Conservation (phyloP, 2,888 invertebrate species). For the Protophormia terraenovae region DNA sequence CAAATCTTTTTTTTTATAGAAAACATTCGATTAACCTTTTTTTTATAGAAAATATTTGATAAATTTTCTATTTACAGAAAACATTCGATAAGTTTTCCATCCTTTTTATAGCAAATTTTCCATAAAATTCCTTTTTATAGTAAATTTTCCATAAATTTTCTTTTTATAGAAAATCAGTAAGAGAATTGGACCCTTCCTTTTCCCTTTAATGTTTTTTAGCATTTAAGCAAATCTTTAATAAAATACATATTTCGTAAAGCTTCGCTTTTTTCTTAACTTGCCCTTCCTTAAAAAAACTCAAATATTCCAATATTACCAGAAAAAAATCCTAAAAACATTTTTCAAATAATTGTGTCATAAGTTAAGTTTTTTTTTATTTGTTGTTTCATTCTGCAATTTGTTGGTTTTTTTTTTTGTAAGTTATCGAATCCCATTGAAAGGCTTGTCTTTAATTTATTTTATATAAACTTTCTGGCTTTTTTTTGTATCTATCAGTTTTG, state of each 20-base stretch:
- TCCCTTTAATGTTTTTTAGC: too few species aligned
- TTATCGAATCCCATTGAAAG: constrained; percentile 18
- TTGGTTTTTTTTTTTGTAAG: neutral
- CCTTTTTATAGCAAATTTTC: too few species aligned
- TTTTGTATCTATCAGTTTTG: constrained; percentile 17
- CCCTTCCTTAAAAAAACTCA: neutral
- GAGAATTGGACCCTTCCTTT: too few species aligned
- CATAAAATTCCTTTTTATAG: too few species aligned
- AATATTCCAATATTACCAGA: neutral
- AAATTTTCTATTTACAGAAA: too few species aligned
- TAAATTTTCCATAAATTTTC: too few species aligned
- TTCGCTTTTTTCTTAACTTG: neutral
- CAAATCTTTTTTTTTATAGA: too few species aligned
- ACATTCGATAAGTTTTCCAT: too few species aligned
- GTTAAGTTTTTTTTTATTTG: neutral
- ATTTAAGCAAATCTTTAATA: too few species aligned
- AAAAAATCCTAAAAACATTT: constrained; percentile 2
- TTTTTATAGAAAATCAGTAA: too few species aligned
- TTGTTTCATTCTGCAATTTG: neutral
- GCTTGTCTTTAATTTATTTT: constrained; percentile 50
- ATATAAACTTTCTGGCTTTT: neutral
- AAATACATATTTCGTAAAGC: neutral
- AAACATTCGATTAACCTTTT: too few species aligned
- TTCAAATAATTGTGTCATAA: constrained; percentile 43
- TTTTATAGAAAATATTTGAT: too few species aligned